phyloP scores from a whole-genome alignment of 2,797 vertebrate genomes.

The Microctenopoma steveboyesi region DNA sequence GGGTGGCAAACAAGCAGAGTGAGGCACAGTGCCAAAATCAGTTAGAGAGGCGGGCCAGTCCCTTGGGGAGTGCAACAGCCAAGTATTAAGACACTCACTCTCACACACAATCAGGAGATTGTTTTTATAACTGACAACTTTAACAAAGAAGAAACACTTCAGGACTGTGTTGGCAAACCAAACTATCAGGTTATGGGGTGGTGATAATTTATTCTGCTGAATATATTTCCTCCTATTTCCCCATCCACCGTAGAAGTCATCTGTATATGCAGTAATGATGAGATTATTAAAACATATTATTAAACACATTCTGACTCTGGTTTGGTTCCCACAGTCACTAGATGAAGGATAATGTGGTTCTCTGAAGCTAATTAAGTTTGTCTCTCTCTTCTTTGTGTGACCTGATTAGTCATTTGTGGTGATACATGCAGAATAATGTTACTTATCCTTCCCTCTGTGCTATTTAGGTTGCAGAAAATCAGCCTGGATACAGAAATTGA shows the following conservation, averaged over 20 bases:
- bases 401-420: conserved; percentile 46
- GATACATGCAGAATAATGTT: conserved; percentile 2
- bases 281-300: background rate
- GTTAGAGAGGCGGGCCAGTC: conserved; percentile 67
- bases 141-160: conserved; percentile 21
- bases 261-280: background rate
- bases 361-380: conserved; percentile 46
- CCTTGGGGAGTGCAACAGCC: conserved; percentile 51
- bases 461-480: conserved; percentile 26
- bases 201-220: background rate
- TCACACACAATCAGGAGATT: conserved; percentile 39
- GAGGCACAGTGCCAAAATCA: conserved; percentile 62
- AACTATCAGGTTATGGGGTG: background rate
- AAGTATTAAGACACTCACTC: conserved; percentile 51
- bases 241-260: background rate
- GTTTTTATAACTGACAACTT: conserved; percentile 42
- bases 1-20: conserved; percentile 49
- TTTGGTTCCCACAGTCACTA: background rate
- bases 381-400: conserved; percentile 42
- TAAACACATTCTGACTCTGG: background rate
- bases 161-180: conserved; percentile 43
- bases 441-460: background rate
- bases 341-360: conserved; percentile 22
- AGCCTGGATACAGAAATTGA: conserved; percentile 32
- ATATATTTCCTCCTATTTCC: background rate